Percentiles rank a stretch among this genome's conserved stretches.
These are phyloP conservation scores for Mactra quadrangularis DNA, from an alignment of 1,140 invertebrate genomes.

Conservation along the genomic window DNA sequence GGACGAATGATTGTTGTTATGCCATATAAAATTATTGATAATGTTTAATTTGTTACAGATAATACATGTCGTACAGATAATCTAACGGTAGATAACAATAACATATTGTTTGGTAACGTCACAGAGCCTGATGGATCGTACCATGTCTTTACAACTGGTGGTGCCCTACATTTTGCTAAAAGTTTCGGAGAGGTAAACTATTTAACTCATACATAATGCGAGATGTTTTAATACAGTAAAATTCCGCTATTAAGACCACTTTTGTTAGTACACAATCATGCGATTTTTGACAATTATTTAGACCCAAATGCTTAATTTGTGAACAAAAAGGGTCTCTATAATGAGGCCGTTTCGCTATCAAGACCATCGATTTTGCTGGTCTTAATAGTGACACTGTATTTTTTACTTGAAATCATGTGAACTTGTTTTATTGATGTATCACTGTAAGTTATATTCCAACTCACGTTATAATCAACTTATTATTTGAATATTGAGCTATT, in stretches of 20 bases:
- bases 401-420: neutral
- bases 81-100: conserved; percentile 36
- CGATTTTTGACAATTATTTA: no score
- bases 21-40: no score
- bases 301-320: no score
- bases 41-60: conserved; percentile 39
- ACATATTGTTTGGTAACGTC: conserved; percentile 53
- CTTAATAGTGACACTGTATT: no score
- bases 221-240: neutral
- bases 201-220: conserved; percentile 1
- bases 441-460: neutral
- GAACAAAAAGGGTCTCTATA: no score
- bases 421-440: neutral
- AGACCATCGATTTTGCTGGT: no score
- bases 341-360: no score
- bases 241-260: no score
- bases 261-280: no score
- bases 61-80: conserved; percentile 14
- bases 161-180: conserved; percentile 52
- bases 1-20: no score
- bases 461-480: no score
- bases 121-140: conserved; percentile 19
- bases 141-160: conserved; percentile 38
- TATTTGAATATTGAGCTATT: no score
- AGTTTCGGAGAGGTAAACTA: conserved; percentile 50